Conservation (phyloP, 2,113 vertebrate species). For the Xiphorhynchus elegans region DNA sequence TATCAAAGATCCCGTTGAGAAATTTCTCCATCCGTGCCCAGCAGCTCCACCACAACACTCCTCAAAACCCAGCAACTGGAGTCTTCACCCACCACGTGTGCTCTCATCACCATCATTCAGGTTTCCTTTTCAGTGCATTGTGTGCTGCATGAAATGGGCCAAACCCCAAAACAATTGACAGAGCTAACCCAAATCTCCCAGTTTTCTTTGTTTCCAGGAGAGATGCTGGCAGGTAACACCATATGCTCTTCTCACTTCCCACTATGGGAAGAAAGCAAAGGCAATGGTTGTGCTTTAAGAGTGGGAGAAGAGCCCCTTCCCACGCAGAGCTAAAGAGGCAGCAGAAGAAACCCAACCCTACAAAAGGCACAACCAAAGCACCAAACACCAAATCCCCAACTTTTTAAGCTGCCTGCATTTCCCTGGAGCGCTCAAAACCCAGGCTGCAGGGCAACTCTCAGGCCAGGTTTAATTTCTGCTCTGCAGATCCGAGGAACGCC, state of each 20-base stretch:
- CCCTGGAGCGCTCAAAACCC: fast-evolving
- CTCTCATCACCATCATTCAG: not conserved
- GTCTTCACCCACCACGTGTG: not conserved
- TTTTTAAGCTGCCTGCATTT: fast-evolving
- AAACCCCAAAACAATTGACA: not conserved
- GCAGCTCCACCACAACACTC: not conserved
- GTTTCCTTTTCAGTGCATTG: not conserved
- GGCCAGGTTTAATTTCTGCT: conserved; percentile 44
- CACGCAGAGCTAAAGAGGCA: not conserved
- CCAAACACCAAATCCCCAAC: not conserved
- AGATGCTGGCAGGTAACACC: not conserved
- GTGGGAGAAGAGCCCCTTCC: not conserved
- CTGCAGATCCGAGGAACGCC: not conserved
- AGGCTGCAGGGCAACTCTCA: not conserved
- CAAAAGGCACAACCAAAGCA: not conserved
- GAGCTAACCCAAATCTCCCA: not conserved
- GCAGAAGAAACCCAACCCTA: not conserved
- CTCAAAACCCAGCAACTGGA: not conserved
- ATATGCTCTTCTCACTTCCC: not conserved
- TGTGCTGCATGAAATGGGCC: fast-evolving
- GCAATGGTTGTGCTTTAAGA: fast-evolving
- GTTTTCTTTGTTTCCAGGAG: not conserved
- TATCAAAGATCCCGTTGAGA: not conserved
- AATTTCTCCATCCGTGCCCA: not conserved
- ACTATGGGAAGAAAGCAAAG: not conserved